A percentile compares a stretch with the other conserved stretches of the same genome.
phyloP scores from a whole-genome alignment of 2,797 vertebrate species.

The Alosa sapidissima region DNA sequence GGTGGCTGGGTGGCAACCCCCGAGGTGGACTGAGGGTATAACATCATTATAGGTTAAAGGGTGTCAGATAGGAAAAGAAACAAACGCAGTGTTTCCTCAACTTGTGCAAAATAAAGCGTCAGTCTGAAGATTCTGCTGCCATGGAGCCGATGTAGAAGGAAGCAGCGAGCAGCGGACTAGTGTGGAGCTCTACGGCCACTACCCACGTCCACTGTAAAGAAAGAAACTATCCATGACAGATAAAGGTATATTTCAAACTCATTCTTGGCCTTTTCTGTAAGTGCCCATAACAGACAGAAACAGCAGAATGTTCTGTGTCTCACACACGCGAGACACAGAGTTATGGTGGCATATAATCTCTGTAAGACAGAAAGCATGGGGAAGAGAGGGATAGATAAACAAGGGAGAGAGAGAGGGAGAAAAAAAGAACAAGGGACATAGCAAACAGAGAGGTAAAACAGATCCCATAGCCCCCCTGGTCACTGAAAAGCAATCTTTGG shows the following conservation, averaged over 20 bases:
- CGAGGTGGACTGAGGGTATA: not conserved
- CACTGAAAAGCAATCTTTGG: constrained; percentile 33
- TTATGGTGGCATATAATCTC: not conserved
- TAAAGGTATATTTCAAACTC: not conserved
- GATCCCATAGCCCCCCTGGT: constrained; percentile 30
- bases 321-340: not conserved
- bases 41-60: not conserved
- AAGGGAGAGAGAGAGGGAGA: not conserved
- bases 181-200: not conserved
- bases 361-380: not conserved
- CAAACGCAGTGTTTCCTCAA: not conserved
- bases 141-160: not conserved
- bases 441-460: not conserved
- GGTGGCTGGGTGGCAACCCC: not conserved
- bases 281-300: not conserved
- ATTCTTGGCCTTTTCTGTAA: not conserved
- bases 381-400: not conserved
- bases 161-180: not conserved
- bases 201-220: not conserved
- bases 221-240: not conserved
- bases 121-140: not conserved
- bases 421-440: not conserved
- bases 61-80: not conserved
- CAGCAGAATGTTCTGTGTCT: not conserved
- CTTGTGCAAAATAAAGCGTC: not conserved